phyloP scores from a whole-genome alignment of 2,797 vertebrate genomes.

The Coilia nasus region DNA sequence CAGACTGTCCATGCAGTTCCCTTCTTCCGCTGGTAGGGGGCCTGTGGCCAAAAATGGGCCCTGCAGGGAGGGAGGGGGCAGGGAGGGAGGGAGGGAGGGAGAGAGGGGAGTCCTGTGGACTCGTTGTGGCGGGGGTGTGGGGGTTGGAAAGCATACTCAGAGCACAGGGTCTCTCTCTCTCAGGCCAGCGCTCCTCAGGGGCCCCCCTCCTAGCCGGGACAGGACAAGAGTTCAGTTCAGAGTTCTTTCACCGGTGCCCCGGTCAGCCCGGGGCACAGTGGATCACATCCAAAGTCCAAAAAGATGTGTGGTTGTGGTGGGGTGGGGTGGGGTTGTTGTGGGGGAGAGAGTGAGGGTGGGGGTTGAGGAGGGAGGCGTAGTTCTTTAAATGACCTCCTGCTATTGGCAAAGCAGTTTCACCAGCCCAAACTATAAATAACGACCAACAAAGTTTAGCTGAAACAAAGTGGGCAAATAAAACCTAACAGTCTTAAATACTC shows the following conservation, averaged over 20 bases:
- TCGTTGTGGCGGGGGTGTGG: neutral
- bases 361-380: conserved; percentile 47
- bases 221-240: conserved; percentile 6
- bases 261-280: conserved; percentile 43
- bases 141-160: conserved; percentile 59
- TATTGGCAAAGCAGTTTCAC: conserved; percentile 67
- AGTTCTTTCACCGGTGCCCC: conserved; percentile 33
- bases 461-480: conserved; percentile 50
- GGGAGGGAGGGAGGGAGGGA: too few relatives aligned
- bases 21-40: conserved; percentile 18
- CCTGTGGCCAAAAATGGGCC: conserved; percentile 45
- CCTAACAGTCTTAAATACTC: neutral
- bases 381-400: conserved; percentile 51
- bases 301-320: conserved; percentile 20
- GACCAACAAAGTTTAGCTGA: conserved; percentile 73
- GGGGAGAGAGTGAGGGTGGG: neutral
- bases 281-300: conserved; percentile 51
- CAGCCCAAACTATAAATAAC: conserved; percentile 80
- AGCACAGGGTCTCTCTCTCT: conserved; percentile 36
- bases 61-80: neutral
- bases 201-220: neutral
- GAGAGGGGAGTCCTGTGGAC: neutral
- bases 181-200: conserved; percentile 35
- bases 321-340: neutral
- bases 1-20: conserved; percentile 28